Base-by-base conservation (phyloP, 2,797 vertebrate genomes). In the Clarias fuscus region DNA sequence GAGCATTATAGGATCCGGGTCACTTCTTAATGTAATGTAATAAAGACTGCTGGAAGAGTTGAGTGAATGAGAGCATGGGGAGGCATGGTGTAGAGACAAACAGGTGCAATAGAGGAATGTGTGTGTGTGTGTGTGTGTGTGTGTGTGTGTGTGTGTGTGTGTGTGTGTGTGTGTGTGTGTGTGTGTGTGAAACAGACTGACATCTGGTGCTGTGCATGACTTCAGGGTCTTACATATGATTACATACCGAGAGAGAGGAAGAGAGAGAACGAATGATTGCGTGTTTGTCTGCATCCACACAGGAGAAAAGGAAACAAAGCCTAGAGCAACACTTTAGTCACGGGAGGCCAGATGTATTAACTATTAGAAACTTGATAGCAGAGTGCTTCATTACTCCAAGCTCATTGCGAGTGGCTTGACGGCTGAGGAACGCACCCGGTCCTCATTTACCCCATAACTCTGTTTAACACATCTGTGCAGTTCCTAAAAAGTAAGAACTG, bases 191-290 rank as follows among this genome's bases (percentile, higher is more conserved):
- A 62, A 22, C 27, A 82, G 61, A 58, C 33, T 40, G 86, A 67
- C 86, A 88, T 71, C 64, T 88, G 79, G 59, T 58, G 13, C 40
- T 70, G 72, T 79, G 30, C 61, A 64, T 62, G 83, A 76, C 78
- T 48, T 75, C 83, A 87, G 65, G 64, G 77, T 18, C 33, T 62
- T 71, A 58, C 64, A 43, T 61, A 56, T 76, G 48, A 59, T 53
- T 59, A 58, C 43, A 59, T 24, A 64, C n/a, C 7, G 22, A 84
- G 7, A 11, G n/a, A 8, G 22, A 48, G 7, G 67, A 33, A 73
- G 56, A 79, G 59, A 79, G 59, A 78, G 30, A 70, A 33, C 48
- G 65, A 71, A 40, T 15, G 1, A 0, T 40, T n/a, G 4, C 67
- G 1, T 53, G 15, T 67, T 65, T 59, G 10, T 53, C 62, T 67